Conservation (phyloP, 2,888 invertebrate genomes). For the Pyrochroa serraticornis region DNA sequence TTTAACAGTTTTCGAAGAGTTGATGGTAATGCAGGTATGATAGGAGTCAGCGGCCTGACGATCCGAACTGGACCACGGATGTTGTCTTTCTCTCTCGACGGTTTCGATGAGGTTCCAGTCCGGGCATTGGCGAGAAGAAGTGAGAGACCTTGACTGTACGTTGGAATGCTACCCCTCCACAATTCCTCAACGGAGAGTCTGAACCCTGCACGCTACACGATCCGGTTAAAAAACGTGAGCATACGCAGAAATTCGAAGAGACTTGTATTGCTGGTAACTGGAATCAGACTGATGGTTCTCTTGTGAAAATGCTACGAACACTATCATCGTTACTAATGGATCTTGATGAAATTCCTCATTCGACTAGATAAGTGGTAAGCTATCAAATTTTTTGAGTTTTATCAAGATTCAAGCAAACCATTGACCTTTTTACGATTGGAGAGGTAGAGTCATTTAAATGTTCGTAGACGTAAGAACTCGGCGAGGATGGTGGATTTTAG, state of each 20-base stretch:
- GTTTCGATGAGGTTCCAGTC: slow-evolving; percentile 12
- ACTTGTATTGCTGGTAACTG: too few relatives aligned
- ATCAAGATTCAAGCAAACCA: too few relatives aligned
- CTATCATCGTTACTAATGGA: too few relatives aligned
- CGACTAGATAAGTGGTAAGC: background rate
- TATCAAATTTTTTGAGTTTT: too few relatives aligned
- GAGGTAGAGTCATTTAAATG: too few relatives aligned
- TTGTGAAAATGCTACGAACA: too few relatives aligned
- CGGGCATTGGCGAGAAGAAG: slow-evolving; percentile 31
- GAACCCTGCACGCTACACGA: slow-evolving; percentile 15
- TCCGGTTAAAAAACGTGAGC: slow-evolving; percentile 22
- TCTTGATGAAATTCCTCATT: too few relatives aligned
- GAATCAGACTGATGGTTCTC: background rate
- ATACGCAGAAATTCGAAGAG: slow-evolving; percentile 16
- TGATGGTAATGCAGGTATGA: background rate
- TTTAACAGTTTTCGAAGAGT: background rate
- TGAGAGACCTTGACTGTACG: slow-evolving; percentile 43
- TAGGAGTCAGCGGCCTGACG: slow-evolving; percentile 10
- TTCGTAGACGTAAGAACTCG: too few relatives aligned
- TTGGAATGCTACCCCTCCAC: slow-evolving; percentile 43
- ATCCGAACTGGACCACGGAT: slow-evolving; percentile 23
- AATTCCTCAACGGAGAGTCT: slow-evolving; percentile 6
- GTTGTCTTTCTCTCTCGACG: slow-evolving; percentile 26
- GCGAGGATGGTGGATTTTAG: too few relatives aligned
- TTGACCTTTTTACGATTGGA: too few relatives aligned